Evolutionary conservation across 2,113 vertebrate genomes (phyloP).

Genomic region (Colaptes auratus): DNA sequence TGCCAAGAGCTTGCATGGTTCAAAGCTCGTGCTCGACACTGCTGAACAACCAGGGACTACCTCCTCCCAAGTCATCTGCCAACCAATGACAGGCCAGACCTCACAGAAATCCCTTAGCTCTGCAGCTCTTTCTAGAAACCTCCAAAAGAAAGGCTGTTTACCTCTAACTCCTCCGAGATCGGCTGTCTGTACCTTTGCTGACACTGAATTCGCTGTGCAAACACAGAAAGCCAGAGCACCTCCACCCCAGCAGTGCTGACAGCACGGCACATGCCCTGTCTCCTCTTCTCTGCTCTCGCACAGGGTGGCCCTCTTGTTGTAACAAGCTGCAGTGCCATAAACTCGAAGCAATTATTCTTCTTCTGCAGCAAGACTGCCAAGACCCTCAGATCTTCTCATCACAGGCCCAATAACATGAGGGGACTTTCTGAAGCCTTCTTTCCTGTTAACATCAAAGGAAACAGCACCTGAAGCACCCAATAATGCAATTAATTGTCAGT

Average conservation of each 20-base stretch:
- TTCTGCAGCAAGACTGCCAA: not conserved
- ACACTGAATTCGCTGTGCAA: not conserved
- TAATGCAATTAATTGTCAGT: not conserved
- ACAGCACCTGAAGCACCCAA: not conserved
- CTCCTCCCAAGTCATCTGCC: conserved; percentile 9
- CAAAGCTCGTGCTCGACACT: not conserved
- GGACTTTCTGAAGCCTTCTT: not conserved
- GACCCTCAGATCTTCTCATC: not conserved
- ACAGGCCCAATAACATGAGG: not conserved
- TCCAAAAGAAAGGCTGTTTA: not conserved
- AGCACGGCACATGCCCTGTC: not conserved
- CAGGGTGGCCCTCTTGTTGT: not conserved
- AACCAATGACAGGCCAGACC: not conserved
- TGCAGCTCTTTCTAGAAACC: not conserved
- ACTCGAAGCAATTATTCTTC: not conserved
- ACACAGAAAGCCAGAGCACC: not conserved
- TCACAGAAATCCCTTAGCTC: conserved; percentile 28
- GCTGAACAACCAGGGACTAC: not conserved
- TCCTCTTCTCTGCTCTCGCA: not conserved
- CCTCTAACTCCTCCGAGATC: not conserved
- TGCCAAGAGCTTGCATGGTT: not conserved
- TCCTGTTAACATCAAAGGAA: not conserved
- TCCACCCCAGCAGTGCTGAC: not conserved
- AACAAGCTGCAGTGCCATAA: not conserved
- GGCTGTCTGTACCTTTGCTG: not conserved